phyloP scores from a whole-genome alignment of 1,140 invertebrate genomes.

The Dendroctonus ponderosae region DNA sequence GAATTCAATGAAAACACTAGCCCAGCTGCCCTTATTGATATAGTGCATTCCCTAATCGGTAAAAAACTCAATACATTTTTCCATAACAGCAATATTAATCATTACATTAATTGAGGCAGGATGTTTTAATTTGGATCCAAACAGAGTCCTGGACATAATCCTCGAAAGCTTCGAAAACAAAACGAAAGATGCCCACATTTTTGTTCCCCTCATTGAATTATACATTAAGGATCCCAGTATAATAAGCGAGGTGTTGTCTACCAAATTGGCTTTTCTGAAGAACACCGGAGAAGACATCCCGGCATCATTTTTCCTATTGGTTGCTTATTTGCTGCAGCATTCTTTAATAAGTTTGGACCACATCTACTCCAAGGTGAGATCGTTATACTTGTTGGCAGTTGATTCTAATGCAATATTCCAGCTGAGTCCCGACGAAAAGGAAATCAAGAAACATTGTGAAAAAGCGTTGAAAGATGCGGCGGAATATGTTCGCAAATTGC shows the following conservation, averaged over 20 bases:
- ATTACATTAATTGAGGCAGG: slow-evolving; percentile 61
- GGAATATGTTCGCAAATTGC: slow-evolving; percentile 83
- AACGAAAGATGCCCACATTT: slow-evolving; percentile 70
- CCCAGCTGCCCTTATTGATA: slow-evolving; percentile 69
- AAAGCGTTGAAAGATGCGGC: slow-evolving; percentile 80
- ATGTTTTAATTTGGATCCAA: slow-evolving; percentile 98
- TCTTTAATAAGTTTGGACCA: slow-evolving; percentile 81
- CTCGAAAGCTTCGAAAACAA: slow-evolving; percentile 95
- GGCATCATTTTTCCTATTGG: slow-evolving; percentile 80
- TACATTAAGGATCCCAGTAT: slow-evolving; percentile 85
- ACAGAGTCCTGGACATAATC: slow-evolving; percentile 94
- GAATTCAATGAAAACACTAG: slow-evolving; percentile 68
- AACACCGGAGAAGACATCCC: slow-evolving; percentile 66
- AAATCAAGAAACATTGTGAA: slow-evolving; percentile 79
- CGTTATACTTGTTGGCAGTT: slow-evolving; percentile 2
- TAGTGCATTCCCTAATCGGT: slow-evolving; percentile 92
- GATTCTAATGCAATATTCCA: slow-evolving; percentile 44
- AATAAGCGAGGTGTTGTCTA: slow-evolving; percentile 90
- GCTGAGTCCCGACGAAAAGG: slow-evolving; percentile 80
- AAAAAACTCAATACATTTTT: slow-evolving; percentile 39
- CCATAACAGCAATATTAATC: background rate
- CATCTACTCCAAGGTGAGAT: slow-evolving; percentile 86
- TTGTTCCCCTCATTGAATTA: slow-evolving; percentile 78
- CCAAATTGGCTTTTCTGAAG: slow-evolving; percentile 84
- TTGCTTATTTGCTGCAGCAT: slow-evolving; percentile 87